Percentiles rank a stretch among this genome's conserved stretches.
Evolutionary conservation across 2,888 invertebrate genomes (phyloP).

Genomic region (Vandiemenella viatica): DNA sequence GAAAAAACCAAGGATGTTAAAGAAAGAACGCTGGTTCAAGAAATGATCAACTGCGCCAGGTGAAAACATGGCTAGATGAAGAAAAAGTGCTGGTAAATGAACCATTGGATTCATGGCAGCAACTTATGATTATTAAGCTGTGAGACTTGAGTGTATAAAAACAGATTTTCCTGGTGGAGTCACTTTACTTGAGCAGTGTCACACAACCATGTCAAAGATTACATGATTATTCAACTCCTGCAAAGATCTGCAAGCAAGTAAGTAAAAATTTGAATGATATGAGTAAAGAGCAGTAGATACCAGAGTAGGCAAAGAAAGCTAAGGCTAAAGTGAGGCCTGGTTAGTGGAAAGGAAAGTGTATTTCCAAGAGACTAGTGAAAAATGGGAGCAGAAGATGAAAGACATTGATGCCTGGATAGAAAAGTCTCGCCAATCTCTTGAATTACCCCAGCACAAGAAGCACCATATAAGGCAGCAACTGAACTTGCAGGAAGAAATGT

Average conservation of each 20-base stretch:
- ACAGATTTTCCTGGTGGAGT: conserved; percentile 60
- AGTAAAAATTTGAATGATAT: conserved; percentile 80
- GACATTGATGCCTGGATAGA: conserved; percentile 82
- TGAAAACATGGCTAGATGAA: conserved; percentile 65
- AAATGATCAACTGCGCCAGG: conserved; percentile 63
- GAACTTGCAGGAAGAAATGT: conserved; percentile 67
- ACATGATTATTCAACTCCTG: conserved; percentile 73
- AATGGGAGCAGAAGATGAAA: conserved; percentile 88
- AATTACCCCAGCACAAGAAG: conserved; percentile 72
- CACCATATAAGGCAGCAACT: conserved; percentile 78
- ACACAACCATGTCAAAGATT: conserved; percentile 70
- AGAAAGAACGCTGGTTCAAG: conserved; percentile 59
- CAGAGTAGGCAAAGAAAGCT: conserved; percentile 73
- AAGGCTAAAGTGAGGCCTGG: conserved; percentile 73
- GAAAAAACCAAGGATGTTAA: conserved; percentile 64
- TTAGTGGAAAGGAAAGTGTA: conserved; percentile 77
- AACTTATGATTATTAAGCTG: conserved; percentile 69
- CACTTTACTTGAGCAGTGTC: conserved; percentile 59
- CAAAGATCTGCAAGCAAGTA: conserved; percentile 77
- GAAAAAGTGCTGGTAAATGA: conserved; percentile 65
- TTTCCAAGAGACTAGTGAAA: conserved; percentile 80
- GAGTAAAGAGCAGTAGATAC: conserved; percentile 77
- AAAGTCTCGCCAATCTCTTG: conserved; percentile 60
- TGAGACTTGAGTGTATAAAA: conserved; percentile 71
- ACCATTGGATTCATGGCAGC: conserved; percentile 74